These are phyloP conservation scores for Prorops nasuta DNA, from an alignment of 1,140 invertebrate species.

Conservation along the genomic window DNA sequence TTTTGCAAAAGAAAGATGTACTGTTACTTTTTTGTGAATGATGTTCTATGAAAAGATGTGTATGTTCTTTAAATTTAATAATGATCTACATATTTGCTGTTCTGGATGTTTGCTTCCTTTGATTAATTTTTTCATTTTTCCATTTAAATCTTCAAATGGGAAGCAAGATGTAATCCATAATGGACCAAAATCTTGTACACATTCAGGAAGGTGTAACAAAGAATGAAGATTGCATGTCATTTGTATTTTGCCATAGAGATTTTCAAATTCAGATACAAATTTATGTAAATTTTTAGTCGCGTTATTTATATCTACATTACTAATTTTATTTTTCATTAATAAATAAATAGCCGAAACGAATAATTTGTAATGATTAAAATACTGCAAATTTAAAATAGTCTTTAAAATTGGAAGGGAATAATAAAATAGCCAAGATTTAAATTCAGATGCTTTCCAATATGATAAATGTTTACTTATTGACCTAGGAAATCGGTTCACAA, in stretches of 20 bases:
- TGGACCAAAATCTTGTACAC: conserved; percentile 7
- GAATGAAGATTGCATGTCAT: conserved; percentile 13
- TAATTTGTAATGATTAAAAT: not conserved
- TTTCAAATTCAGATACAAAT: conserved; percentile 4
- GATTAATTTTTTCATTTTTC: conserved; percentile 2
- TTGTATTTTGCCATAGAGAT: not conserved
- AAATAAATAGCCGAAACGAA: not conserved
- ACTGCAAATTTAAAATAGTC: not conserved
- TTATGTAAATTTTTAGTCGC: too few species aligned
- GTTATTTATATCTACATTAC: not conserved
- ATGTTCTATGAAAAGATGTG: too few species aligned
- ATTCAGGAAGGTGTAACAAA: conserved; percentile 6
- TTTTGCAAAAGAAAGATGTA: too few species aligned
- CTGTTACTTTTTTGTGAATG: too few species aligned
- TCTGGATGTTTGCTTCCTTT: too few species aligned
- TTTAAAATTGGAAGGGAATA: not conserved
- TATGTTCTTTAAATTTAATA: too few species aligned
- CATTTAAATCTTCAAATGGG: conserved; percentile 14
- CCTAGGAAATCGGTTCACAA: not conserved
- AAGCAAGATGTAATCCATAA: conserved; percentile 14
- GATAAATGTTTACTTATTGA: too few species aligned
- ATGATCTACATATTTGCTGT: too few species aligned
- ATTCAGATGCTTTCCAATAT: not conserved
- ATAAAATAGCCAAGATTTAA: not conserved
- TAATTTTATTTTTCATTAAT: not conserved